phyloP scores from a whole-genome alignment of 2,888 invertebrate genomes.

The Aricia artaxerxes region DNA sequence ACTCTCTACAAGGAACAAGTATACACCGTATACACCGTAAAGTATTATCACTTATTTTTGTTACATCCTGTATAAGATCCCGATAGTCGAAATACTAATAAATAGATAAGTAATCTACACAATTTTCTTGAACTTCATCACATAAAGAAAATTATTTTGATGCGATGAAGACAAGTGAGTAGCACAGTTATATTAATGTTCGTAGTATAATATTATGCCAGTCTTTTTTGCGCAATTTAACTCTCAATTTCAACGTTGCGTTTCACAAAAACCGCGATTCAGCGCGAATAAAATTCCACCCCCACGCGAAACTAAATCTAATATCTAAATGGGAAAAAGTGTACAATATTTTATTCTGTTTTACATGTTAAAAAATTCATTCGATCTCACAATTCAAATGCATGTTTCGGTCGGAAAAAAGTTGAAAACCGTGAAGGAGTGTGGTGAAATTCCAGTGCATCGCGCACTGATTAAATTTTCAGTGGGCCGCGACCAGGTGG shows the following conservation, averaged over 20 bases:
- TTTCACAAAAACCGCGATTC: conserved; percentile 16
- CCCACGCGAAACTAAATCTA: conserved; percentile 19
- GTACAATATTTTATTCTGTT: conserved; percentile 31
- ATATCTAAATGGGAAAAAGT: conserved; percentile 30
- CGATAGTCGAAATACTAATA: too few relatives aligned
- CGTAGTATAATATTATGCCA: background rate
- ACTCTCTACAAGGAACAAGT: too few relatives aligned
- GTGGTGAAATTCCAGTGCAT: conserved; percentile 46
- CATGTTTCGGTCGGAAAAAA: conserved; percentile 42
- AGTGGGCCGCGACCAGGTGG: conserved; percentile 42
- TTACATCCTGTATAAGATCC: too few relatives aligned
- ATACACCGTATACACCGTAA: too few relatives aligned
- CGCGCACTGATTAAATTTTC: conserved; percentile 50
- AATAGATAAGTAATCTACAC: too few relatives aligned
- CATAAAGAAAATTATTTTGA: too few relatives aligned
- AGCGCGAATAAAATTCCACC: background rate
- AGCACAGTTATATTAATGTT: too few relatives aligned
- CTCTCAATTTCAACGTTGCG: background rate
- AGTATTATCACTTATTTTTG: too few relatives aligned
- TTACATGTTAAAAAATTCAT: conserved; percentile 36
- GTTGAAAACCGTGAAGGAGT: conserved; percentile 43
- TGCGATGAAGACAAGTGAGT: too few relatives aligned
- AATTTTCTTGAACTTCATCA: too few relatives aligned
- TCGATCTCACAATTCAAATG: conserved; percentile 40
- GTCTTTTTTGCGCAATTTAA: background rate